Conservation (phyloP, 2,888 invertebrate species). For the Dicycla oo region DNA sequence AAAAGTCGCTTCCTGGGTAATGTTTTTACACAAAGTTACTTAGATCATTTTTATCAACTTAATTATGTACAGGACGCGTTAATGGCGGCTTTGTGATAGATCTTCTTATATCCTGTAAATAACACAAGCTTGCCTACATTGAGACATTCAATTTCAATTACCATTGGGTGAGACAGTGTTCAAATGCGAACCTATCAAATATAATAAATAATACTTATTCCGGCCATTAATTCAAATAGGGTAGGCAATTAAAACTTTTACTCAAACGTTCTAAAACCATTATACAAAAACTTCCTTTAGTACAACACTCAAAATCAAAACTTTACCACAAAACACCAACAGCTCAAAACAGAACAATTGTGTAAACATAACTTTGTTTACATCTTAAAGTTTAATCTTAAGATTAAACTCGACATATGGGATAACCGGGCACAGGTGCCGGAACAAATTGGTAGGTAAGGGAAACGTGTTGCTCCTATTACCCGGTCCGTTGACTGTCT, state of each 20-base stretch:
- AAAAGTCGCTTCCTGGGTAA: too few relatives aligned
- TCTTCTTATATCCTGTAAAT: too few relatives aligned
- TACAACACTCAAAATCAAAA: conserved; percentile 23
- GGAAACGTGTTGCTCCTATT: conserved; percentile 57
- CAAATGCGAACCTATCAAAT: too few relatives aligned
- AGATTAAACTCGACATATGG: conserved; percentile 65
- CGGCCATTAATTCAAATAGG: neutral
- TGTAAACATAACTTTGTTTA: conserved; percentile 61
- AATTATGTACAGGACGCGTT: too few relatives aligned
- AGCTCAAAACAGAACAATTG: conserved; percentile 34
- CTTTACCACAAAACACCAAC: conserved; percentile 29
- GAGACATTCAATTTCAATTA: too few relatives aligned
- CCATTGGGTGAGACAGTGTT: too few relatives aligned
- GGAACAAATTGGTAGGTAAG: conserved; percentile 70
- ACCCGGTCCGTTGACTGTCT: conserved; percentile 60
- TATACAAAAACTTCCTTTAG: conserved; percentile 10
- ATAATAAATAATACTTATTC: neutral
- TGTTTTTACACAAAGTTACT: too few relatives aligned
- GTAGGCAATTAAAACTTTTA: neutral
- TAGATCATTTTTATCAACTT: too few relatives aligned
- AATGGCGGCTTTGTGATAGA: too few relatives aligned
- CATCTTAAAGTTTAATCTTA: conserved; percentile 69
- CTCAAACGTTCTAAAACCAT: conserved; percentile 10
- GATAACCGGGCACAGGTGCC: conserved; percentile 72
- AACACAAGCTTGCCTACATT: too few relatives aligned